Evolutionary conservation across 2,888 invertebrate species (phyloP), one percentile per base, ranked within the genome.

Genomic region (Orthosia gothica): DNA sequence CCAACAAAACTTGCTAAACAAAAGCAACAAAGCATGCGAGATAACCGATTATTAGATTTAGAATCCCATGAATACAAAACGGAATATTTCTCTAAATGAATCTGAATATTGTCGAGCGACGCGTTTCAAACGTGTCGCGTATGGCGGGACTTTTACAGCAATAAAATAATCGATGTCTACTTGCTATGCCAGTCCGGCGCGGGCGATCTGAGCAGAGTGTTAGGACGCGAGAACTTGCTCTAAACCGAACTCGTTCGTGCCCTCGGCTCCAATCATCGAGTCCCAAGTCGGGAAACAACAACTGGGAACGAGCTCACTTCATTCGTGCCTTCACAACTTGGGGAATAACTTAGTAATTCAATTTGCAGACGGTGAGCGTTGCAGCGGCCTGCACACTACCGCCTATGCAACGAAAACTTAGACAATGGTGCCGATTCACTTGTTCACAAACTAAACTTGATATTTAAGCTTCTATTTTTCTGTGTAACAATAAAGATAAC

Each of bases 91-190:
- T 13, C 20, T 49, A 67, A 62, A 70, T 65, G 40, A 72, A 57
- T 52, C 68, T 65, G 26, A 72, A 57, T 52, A 69, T 67, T 57
- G 18, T 57, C 45, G 13, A 45, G 26, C 52, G 55, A 63, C 54
- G 23, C 23, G 49, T 50, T 20, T 58, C 18, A 67, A 76, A 68
- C 45, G 68, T 58, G 75, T 68, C 26, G 77, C 75, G 64, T 85
- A 74, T 70, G 54, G 32, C 70, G 47, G 47, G 58, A 70, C 66
- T 62, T 81, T 76, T 69, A 71, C n/a, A 66, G 68, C 59, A 55
- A 75, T 82, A 85, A 76, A 87, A 85, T 82, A 87, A 85, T 85
- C 70, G 72, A 87, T 74, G 49, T 70, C 74, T 83, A 70, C 75
- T 81, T 82, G 59, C 59, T 26, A 26, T 26, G 26, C 26, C 26